Evolutionary conservation across 1,140 invertebrate genomes (phyloP).

Genomic region (Leptopilina boulardi): DNA sequence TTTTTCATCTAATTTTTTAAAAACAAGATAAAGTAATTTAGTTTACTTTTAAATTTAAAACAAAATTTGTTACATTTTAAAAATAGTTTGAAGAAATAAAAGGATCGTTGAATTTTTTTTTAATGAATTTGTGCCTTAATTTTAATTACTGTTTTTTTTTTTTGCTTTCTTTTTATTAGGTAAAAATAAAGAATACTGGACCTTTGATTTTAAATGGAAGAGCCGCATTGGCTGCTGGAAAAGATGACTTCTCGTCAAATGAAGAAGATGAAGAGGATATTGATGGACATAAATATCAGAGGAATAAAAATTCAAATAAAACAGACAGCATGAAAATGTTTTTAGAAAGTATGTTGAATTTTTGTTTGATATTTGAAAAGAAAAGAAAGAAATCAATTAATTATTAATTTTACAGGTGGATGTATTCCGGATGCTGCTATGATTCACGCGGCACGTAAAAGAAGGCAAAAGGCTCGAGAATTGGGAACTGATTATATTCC

Average conservation of each 20-base stretch:
- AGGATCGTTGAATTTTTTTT: not conserved
- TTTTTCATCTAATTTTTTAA: no score
- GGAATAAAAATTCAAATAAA: slow-evolving; percentile 68
- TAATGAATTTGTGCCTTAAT: slow-evolving; percentile 6
- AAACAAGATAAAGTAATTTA: no score
- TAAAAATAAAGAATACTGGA: slow-evolving; percentile 78
- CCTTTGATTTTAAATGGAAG: slow-evolving; percentile 85
- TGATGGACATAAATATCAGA: slow-evolving; percentile 78
- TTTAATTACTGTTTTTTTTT: not conserved
- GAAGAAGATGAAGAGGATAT: slow-evolving; percentile 78
- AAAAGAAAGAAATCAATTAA: no score
- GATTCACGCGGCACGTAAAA: slow-evolving; percentile 96
- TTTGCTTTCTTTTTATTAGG: slow-evolving; percentile 68
- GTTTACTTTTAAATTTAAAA: no score
- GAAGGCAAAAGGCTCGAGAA: slow-evolving; percentile 90
- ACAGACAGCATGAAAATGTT: slow-evolving; percentile 83
- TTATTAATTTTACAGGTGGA: slow-evolving; percentile 78
- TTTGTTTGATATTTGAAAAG: no score
- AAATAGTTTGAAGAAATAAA: no score
- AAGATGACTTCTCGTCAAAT: slow-evolving; percentile 85
- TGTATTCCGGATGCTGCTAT: slow-evolving; percentile 96
- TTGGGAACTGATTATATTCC: slow-evolving; percentile 87
- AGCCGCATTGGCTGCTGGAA: slow-evolving; percentile 86
- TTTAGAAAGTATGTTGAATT: slow-evolving; percentile 80
- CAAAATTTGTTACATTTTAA: no score